phyloP scores from a whole-genome alignment of 2,113 vertebrate species.

The Polypterus bichir region DNA sequence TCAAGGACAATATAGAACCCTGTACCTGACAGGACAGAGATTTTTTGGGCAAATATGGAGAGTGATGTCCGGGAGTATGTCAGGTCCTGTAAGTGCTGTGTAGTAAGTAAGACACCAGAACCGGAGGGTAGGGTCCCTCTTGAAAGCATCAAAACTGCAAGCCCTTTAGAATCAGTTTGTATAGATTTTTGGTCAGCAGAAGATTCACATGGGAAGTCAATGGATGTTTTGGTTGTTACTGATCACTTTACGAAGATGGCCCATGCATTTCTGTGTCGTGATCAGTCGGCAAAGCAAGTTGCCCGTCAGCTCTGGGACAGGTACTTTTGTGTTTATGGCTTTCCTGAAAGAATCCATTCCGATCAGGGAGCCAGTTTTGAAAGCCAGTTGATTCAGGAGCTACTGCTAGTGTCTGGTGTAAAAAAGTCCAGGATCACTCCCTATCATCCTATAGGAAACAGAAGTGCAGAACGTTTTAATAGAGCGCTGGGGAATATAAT shows the following conservation, averaged over 20 bases:
- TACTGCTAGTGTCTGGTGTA: neutral
- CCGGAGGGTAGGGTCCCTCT: slow-evolving; percentile 10
- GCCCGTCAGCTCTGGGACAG: slow-evolving; percentile 6
- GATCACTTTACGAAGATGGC: slow-evolving; percentile 16
- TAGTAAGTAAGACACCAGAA: slow-evolving; percentile 12
- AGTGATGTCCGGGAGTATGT: slow-evolving; percentile 14
- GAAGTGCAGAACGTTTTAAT: slow-evolving; percentile 3
- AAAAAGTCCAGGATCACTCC: slow-evolving; percentile 7
- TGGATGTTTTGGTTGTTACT: slow-evolving; percentile 13
- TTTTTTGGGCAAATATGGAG: slow-evolving; percentile 17
- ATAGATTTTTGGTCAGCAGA: slow-evolving; percentile 14
- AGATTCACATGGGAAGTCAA: slow-evolving; percentile 5
- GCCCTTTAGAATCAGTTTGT: slow-evolving; percentile 7
- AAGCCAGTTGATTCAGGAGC: slow-evolving; percentile 6
- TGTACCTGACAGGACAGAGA: slow-evolving; percentile 5
- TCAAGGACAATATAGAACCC: slow-evolving; percentile 16
- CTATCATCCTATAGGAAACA: neutral
- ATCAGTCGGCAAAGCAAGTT: slow-evolving; percentile 13
- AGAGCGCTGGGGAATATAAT: slow-evolving; percentile 9
- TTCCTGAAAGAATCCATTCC: neutral
- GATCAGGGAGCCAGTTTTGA: neutral
- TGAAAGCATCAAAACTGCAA: slow-evolving; percentile 10
- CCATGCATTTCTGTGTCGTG: slow-evolving; percentile 1
- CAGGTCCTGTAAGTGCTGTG: slow-evolving; percentile 5
- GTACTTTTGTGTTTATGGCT: slow-evolving; percentile 2